Evolutionary conservation across 2,888 invertebrate species (phyloP), one percentile per base, ranked within the genome.

Genomic region (Acanthococcus lagerstroemiae): DNA sequence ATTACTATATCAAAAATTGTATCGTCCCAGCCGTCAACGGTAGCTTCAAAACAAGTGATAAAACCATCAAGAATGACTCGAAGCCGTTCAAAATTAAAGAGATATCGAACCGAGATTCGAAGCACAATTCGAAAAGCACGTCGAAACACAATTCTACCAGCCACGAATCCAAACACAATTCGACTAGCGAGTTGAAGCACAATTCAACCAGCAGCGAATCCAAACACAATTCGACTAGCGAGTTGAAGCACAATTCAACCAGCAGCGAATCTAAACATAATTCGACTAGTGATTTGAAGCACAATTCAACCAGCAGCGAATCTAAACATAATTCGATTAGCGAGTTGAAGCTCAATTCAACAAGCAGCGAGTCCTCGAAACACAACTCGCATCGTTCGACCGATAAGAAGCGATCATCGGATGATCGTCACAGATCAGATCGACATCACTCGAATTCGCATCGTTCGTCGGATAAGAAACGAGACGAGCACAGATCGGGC

Each of bases 21-120:
- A 63, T 63, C 9, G 30, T 63, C 24, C n/a, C 63, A 9, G 63
- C 44, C 12, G 54, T 63, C 26, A 63, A 63, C 24, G 37, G 52
- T 3, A 63, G 63, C 19, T 52, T 63, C 1, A 63, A 52, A 15
- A 37, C 54, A 2, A 63, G 37, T 24, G 50, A 63, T 30, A 63
- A 63, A 30, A 54, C 24, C n/a, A 26, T 50, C 15, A 12, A 50
- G 22, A 52, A 52, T 50, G 50, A 30, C 4, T 27, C 50, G 24
- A 52, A 52, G 22, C 52, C 63, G 63, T 63, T 63, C 54, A 63
- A 63, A 44, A 6, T 63, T n/a, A 63, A 63, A 19, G 63, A 63
- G 24, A 21, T 52, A 1, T 50, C 63, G 9, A 52, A 52, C 22
- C 21, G 24, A 15, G 52, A 52, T 3, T 21, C 52, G 52, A 22